Conservation (phyloP, 2,113 vertebrate genomes). For the Xenotilapia caudafasciata region DNA sequence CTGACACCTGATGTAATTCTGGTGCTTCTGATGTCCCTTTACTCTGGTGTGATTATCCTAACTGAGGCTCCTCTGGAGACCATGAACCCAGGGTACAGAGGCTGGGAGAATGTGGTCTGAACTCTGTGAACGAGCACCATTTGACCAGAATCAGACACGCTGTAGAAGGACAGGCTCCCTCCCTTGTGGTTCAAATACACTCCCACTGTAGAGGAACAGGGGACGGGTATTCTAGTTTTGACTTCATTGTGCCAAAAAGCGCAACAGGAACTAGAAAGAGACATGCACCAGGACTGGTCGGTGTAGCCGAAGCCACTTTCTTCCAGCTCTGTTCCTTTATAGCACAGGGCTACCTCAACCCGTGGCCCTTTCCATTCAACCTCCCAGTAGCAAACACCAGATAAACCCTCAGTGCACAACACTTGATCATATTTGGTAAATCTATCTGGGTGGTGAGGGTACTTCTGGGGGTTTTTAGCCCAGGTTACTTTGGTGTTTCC, state of each 20-base stretch:
- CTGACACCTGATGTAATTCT: background rate
- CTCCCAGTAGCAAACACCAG: slow-evolving; percentile 46
- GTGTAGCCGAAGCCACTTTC: slow-evolving; percentile 72
- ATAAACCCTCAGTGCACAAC: slow-evolving; percentile 32
- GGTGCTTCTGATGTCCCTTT: background rate
- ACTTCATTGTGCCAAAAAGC: slow-evolving; percentile 71
- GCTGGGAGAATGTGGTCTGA: slow-evolving; percentile 16
- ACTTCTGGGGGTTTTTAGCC: background rate
- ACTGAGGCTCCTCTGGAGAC: slow-evolving; percentile 3
- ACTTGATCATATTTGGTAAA: slow-evolving; percentile 43
- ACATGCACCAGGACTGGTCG: slow-evolving; percentile 75
- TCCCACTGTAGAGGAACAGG: background rate
- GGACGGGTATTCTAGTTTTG: background rate
- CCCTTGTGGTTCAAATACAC: slow-evolving; percentile 26
- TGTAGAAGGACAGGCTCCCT: slow-evolving; percentile 9
- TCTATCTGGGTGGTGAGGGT: slow-evolving; percentile 38
- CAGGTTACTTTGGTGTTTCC: slow-evolving; percentile 27
- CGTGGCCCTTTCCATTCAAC: slow-evolving; percentile 47
- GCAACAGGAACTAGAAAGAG: slow-evolving; percentile 32
- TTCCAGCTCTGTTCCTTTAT: slow-evolving; percentile 36
- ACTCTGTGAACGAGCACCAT: slow-evolving; percentile 19
- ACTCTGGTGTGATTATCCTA: background rate
- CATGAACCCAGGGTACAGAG: slow-evolving; percentile 19
- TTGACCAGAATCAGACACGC: background rate
- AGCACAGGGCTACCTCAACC: slow-evolving; percentile 72